Evolutionary conservation across 2,113 vertebrate species (phyloP).

Genomic region (Heterotilapia buettikoferi): DNA sequence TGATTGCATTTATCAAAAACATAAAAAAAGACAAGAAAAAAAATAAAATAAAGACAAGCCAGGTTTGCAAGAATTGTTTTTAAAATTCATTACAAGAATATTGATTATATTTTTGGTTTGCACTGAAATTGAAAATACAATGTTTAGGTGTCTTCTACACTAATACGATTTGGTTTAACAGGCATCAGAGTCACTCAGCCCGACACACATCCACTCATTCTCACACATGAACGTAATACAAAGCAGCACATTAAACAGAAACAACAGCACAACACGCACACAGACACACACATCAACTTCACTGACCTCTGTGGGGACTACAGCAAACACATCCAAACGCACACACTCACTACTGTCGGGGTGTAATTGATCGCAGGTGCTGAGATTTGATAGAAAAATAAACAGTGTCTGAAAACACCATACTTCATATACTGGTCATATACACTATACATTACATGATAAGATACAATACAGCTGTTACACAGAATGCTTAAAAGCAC

Average conservation of each 20-base stretch:
- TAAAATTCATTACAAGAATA: constrained; percentile 78
- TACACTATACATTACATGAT: constrained; percentile 20
- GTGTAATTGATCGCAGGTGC: constrained; percentile 3
- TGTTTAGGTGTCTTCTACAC: constrained; percentile 40
- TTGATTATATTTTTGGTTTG: constrained; percentile 64
- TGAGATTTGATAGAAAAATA: constrained; percentile 36
- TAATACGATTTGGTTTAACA: constrained; percentile 53
- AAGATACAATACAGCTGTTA: constrained; percentile 13
- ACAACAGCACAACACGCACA: neutral
- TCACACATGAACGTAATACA: constrained; percentile 9
- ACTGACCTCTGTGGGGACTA: neutral
- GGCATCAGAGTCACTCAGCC: constrained; percentile 24
- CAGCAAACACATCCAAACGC: neutral
- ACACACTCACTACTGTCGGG: neutral
- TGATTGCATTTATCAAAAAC: neutral
- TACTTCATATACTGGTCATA: constrained; percentile 35
- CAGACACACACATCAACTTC: neutral
- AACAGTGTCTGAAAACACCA: constrained; percentile 24
- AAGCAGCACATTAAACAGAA: constrained; percentile 9
- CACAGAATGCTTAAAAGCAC: constrained; percentile 29
- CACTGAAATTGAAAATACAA: constrained; percentile 64
- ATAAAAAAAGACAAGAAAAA: neutral
- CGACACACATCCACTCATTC: neutral
- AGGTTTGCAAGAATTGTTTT: constrained; percentile 8
- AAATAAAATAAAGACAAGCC: neutral